phyloP scores from a whole-genome alignment of 1,140 invertebrate genomes.

The Octopus bimaculoides region DNA sequence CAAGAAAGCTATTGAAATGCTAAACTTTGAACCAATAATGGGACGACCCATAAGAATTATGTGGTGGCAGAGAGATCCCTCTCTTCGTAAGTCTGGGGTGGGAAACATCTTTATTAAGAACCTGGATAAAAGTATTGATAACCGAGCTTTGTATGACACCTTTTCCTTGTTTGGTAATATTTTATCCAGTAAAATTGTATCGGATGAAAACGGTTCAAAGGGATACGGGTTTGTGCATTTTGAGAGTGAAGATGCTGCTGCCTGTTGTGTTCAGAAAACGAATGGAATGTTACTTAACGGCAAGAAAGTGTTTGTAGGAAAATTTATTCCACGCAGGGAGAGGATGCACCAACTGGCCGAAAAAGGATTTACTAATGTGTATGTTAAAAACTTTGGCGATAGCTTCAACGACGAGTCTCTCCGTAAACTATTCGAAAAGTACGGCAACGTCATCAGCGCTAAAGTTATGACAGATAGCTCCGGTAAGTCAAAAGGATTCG shows the following conservation, averaged over 20 bases:
- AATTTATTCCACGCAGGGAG: slow-evolving; percentile 3
- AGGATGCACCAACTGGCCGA: background rate
- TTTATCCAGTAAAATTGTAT: slow-evolving; percentile 85
- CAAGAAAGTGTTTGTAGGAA: background rate
- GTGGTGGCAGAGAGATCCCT: slow-evolving; percentile 98
- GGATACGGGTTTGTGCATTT: slow-evolving; percentile 75
- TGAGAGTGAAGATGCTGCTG: background rate
- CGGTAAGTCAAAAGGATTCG: slow-evolving; percentile 85
- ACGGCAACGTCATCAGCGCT: slow-evolving; percentile 95
- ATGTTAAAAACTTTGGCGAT: slow-evolving; percentile 98
- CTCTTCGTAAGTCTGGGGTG: slow-evolving; percentile 83
- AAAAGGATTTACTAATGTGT: slow-evolving; percentile 51
- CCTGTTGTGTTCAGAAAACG: background rate
- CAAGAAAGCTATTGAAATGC: slow-evolving; percentile 94
- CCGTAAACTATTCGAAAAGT: slow-evolving; percentile 89
- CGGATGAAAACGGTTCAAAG: slow-evolving; percentile 64
- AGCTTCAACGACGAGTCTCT: slow-evolving; percentile 94
- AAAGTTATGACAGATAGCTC: slow-evolving; percentile 51
- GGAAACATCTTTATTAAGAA: slow-evolving; percentile 99
- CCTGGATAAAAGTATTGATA: slow-evolving; percentile 94
- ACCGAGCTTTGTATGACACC: slow-evolving; percentile 99
- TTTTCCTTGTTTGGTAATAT: slow-evolving; percentile 99
- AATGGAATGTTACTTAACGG: background rate
- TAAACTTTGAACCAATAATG: slow-evolving; percentile 98
- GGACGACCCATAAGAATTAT: slow-evolving; percentile 96